Percentiles rank a stretch among this genome's conserved stretches.
Evolutionary conservation across 2,797 vertebrate species (phyloP).

Genomic region (Oceanodroma leucorhoa): DNA sequence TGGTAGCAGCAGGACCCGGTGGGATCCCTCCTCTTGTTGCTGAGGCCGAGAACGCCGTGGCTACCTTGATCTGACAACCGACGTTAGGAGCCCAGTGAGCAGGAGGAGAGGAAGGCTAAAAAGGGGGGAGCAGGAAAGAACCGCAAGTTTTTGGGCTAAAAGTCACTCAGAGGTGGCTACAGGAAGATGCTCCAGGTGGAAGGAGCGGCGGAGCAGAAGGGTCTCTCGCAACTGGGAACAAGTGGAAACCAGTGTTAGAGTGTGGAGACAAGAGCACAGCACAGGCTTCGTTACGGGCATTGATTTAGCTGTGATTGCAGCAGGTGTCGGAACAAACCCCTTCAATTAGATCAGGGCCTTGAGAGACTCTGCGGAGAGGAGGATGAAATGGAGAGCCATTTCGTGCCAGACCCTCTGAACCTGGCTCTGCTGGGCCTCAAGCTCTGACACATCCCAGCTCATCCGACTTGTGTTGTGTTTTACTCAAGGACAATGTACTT

Average conservation of each 20-base stretch:
- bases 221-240: not conserved
- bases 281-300: not conserved
- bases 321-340: conserved; percentile 52
- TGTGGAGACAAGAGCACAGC: not conserved
- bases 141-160: not conserved
- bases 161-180: rapidly evolving
- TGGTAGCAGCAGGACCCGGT: not conserved
- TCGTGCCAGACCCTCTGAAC: not conserved
- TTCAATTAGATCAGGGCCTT: not conserved
- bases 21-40: not conserved
- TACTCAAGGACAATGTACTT: not conserved
- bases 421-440: not conserved
- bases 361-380: not conserved
- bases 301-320: conserved; percentile 30
- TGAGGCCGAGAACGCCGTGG: not conserved
- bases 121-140: not conserved
- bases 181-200: not conserved
- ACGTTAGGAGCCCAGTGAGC: rapidly evolving
- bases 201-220: rapidly evolving
- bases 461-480: not conserved
- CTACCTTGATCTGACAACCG: rapidly evolving
- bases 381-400: not conserved
- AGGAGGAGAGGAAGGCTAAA: not conserved
- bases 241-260: not conserved
- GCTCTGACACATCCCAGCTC: not conserved